These are phyloP conservation scores for Acanthosepion lycidas DNA, from an alignment of 2,888 invertebrate species.

Conservation along the genomic window DNA sequence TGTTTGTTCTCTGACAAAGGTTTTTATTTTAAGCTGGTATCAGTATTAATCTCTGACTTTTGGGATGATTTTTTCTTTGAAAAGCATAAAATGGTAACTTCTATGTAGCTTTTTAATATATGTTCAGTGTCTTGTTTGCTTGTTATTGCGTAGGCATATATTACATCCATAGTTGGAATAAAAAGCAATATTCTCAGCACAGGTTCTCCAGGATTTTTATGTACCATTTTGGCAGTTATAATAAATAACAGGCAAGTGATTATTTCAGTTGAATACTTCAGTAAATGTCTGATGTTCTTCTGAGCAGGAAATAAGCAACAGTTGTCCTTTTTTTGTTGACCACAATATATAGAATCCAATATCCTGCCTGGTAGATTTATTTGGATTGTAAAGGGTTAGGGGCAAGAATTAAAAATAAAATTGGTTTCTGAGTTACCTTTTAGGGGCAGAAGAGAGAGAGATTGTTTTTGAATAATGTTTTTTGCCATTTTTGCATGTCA, in stretches of 20 bases:
- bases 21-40: too few species aligned
- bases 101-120: too few species aligned
- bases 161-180: not conserved
- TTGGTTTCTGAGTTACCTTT: too few species aligned
- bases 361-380: constrained; percentile 2
- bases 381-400: not conserved
- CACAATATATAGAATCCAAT: not conserved
- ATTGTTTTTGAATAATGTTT: too few species aligned
- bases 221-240: not conserved
- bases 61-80: too few species aligned
- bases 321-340: not conserved
- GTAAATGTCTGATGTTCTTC: not conserved
- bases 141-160: not conserved
- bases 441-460: too few species aligned
- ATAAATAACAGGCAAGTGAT: not conserved
- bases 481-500: too few species aligned
- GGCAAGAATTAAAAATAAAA: too few species aligned
- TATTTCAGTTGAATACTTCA: not conserved
- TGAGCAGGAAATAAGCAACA: not conserved
- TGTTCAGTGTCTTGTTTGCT: not conserved
- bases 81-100: too few species aligned
- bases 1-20: too few species aligned
- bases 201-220: not conserved
- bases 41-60: too few species aligned
- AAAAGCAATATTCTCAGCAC: not conserved